Conservation (phyloP, 2,888 invertebrate species). For the Cephalotes varians region DNA sequence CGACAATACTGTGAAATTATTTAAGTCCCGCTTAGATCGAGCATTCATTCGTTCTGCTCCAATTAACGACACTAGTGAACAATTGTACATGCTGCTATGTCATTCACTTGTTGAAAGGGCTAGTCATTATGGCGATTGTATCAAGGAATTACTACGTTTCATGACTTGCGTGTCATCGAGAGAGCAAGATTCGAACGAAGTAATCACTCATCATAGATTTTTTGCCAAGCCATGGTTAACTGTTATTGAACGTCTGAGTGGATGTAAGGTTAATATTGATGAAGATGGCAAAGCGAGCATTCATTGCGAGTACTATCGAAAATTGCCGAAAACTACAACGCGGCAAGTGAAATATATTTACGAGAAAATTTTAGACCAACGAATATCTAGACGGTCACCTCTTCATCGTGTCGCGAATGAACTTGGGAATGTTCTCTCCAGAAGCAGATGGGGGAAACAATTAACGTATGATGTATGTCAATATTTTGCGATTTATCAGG, state of each 20-base stretch:
- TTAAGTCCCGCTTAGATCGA: constrained; percentile 52
- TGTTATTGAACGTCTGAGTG: constrained; percentile 61
- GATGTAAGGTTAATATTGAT: constrained; percentile 50
- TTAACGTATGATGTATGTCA: constrained; percentile 62
- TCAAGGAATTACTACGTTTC: constrained; percentile 61
- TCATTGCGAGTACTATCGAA: constrained; percentile 49
- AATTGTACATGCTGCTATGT: constrained; percentile 66
- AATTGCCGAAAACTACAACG: constrained; percentile 34
- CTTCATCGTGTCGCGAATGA: constrained; percentile 54
- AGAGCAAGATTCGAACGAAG: background rate
- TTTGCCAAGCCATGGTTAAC: constrained; percentile 46
- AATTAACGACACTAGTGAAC: constrained; percentile 8
- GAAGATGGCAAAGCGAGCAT: constrained; percentile 30
- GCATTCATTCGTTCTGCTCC: constrained; percentile 18
- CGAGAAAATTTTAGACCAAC: constrained; percentile 52
- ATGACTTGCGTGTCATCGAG: constrained; percentile 54
- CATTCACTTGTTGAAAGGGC: constrained; percentile 38
- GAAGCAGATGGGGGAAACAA: constrained; percentile 54
- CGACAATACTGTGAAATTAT: constrained; percentile 3
- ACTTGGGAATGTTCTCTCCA: constrained; percentile 60
- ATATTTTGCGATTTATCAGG: constrained; percentile 64
- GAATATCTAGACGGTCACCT: constrained; percentile 45
- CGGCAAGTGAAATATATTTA: constrained; percentile 63
- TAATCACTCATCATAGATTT: background rate
- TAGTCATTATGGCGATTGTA: constrained; percentile 61